These are phyloP conservation scores for Drepana arcuata DNA, from an alignment of 1,140 invertebrate genomes.

Conservation along the genomic window DNA sequence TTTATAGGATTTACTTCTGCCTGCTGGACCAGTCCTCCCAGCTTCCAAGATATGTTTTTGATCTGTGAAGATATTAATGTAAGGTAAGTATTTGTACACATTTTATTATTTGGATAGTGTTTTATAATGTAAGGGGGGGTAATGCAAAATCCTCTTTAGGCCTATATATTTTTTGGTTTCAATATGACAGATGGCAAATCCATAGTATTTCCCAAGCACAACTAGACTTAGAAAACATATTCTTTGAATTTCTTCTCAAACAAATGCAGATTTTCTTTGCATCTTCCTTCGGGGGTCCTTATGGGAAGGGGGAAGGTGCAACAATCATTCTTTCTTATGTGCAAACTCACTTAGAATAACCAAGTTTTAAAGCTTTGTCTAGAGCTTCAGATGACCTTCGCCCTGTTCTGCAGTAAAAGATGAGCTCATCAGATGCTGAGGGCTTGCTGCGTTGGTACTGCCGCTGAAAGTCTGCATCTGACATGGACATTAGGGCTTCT, in stretches of 20 bases:
- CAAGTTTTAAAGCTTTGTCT: constrained; percentile 61
- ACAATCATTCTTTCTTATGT: no score
- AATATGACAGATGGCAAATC: no score
- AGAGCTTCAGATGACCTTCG: constrained; percentile 69
- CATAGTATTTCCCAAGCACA: no score
- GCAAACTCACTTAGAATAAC: constrained; percentile 65
- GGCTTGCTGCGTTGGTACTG: constrained; percentile 67
- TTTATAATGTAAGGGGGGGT: no score
- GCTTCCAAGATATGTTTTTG: constrained; percentile 91
- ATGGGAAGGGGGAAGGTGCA: no score
- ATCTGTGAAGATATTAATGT: constrained; percentile 79
- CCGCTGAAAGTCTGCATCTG: constrained; percentile 62
- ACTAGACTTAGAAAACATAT: no score
- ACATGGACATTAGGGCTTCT: constrained; percentile 52
- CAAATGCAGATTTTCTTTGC: no score
- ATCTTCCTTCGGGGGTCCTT: no score
- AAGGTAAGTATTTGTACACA: no score
- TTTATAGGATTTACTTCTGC: constrained; percentile 27
- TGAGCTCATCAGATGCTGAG: constrained; percentile 54
- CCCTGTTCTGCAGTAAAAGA: constrained; percentile 73
- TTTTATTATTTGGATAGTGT: constrained; percentile 8
- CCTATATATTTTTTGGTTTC: no score
- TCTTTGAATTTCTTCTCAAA: no score
- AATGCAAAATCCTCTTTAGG: no score
- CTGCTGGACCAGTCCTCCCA: constrained; percentile 81